A percentile compares a stretch with the other conserved stretches of the same genome.
Evolutionary conservation across 2,113 vertebrate genomes (phyloP).

Genomic region (Lepisosteus oculatus): DNA sequence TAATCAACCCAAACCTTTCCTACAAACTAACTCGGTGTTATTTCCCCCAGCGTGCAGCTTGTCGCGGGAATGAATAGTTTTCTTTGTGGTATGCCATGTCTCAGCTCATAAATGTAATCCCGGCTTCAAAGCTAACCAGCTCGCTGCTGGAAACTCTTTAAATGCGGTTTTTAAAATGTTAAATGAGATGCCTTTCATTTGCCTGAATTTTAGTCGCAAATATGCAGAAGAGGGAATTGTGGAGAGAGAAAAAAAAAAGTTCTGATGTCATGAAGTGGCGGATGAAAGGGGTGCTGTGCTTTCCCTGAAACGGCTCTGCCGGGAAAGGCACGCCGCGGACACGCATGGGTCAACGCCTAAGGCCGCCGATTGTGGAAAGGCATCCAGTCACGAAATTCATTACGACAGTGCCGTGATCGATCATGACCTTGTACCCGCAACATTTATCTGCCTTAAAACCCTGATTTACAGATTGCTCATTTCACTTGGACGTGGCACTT

Average conservation of each 20-base stretch:
- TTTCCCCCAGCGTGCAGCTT: no score
- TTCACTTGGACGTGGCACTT: conserved; percentile 53
- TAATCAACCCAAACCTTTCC: conserved; percentile 10
- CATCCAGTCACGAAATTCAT: conserved; percentile 84
- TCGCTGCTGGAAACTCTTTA: conserved; percentile 66
- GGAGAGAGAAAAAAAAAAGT: conserved; percentile 20
- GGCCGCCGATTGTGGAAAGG: conserved; percentile 73
- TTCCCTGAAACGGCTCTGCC: conserved; percentile 38
- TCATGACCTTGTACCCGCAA: conserved; percentile 70
- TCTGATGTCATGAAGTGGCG: conserved; percentile 39
- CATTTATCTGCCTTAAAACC: conserved; percentile 55
- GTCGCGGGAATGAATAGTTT: conserved; percentile 61
- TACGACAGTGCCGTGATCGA: conserved; percentile 75
- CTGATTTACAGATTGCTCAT: conserved; percentile 55
- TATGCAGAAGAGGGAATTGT: conserved; percentile 47
- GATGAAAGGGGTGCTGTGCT: conserved; percentile 61
- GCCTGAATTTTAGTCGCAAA: conserved; percentile 45
- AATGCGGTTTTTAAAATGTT: conserved; percentile 54
- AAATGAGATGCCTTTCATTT: conserved; percentile 61
- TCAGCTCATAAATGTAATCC: conserved; percentile 75
- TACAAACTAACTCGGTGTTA: conserved; percentile 5
- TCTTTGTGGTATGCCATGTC: conserved; percentile 75
- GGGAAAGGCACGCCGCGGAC: conserved; percentile 55
- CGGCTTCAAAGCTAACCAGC: conserved; percentile 67
- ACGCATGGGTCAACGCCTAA: conserved; percentile 70